phyloP scores from a whole-genome alignment of 2,797 vertebrate species.

The Bucorvus abyssinicus region DNA sequence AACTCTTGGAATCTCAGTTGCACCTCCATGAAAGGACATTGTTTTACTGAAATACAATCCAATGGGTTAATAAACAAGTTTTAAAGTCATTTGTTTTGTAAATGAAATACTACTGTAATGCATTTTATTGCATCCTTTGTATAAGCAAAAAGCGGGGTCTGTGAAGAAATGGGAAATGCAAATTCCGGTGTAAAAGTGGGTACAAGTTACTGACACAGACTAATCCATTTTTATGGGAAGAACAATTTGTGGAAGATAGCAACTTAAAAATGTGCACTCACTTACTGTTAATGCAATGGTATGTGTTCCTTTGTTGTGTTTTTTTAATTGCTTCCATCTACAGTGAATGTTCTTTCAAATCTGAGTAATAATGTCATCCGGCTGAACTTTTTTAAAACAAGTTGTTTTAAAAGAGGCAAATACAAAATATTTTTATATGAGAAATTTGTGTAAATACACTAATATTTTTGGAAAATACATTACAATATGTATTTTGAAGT shows the following conservation, averaged over 20 bases:
- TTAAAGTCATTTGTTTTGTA: slow-evolving; percentile 67
- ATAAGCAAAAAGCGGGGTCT: background rate
- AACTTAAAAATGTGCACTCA: slow-evolving; percentile 22
- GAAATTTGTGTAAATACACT: slow-evolving; percentile 43
- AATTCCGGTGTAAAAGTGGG: background rate
- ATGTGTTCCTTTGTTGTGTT: slow-evolving; percentile 5
- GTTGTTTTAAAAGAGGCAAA: background rate
- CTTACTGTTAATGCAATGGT: slow-evolving; percentile 28
- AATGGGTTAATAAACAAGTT: slow-evolving; percentile 58
- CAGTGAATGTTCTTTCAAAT: background rate
- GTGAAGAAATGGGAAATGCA: background rate
- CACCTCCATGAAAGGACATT: slow-evolving; percentile 21
- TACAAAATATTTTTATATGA: background rate
- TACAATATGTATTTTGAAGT: background rate
- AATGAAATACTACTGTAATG: slow-evolving; percentile 65
- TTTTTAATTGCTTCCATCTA: slow-evolving; percentile 20
- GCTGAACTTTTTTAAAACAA: background rate
- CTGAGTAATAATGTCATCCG: background rate
- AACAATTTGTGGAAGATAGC: slow-evolving; percentile 18
- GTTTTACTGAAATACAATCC: slow-evolving; percentile 52
- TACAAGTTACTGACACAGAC: background rate
- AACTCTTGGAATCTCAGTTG: background rate
- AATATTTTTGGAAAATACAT: background rate
- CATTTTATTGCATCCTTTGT: slow-evolving; percentile 55
- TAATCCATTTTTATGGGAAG: background rate